phyloP scores from a whole-genome alignment of 2,888 invertebrate genomes.

The Lasioglossum villosulum region DNA sequence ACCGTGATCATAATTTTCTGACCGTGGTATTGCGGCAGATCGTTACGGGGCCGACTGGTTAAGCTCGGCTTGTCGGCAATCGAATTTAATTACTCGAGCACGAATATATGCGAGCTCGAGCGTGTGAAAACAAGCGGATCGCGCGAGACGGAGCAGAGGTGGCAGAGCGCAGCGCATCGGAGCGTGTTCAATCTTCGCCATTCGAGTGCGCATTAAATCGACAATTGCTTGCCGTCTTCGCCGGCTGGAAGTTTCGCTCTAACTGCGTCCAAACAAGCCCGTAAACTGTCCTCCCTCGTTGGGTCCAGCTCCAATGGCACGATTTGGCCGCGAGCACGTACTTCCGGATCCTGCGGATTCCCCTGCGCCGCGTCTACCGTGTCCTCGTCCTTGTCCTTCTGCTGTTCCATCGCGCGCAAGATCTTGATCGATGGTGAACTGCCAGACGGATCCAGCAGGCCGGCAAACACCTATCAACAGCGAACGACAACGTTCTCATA shows the following conservation, averaged over 20 bases:
- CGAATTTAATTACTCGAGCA: slow-evolving; percentile 13
- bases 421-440: slow-evolving; percentile 87
- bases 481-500: slow-evolving; percentile 26
- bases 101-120: not conserved
- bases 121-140: slow-evolving; percentile 14
- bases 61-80: not conserved
- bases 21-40: not conserved
- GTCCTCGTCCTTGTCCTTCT: slow-evolving; percentile 82
- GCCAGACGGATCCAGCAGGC: slow-evolving; percentile 86
- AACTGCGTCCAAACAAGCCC: slow-evolving; percentile 91
- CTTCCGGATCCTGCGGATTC: slow-evolving; percentile 80
- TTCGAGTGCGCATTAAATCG: slow-evolving; percentile 46
- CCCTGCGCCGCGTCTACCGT: slow-evolving; percentile 83
- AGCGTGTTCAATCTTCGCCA: slow-evolving; percentile 34
- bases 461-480: slow-evolving; percentile 88
- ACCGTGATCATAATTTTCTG: not conserved
- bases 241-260: slow-evolving; percentile 93
- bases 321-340: slow-evolving; percentile 85
- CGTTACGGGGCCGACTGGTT: not conserved
- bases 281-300: slow-evolving; percentile 91
- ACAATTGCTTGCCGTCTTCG: slow-evolving; percentile 88
- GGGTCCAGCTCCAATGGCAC: slow-evolving; percentile 92
- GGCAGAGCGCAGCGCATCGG: not conserved
- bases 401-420: slow-evolving; percentile 87
- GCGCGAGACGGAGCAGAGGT: not conserved